These are phyloP conservation scores for Isaurus tuberculatus DNA, from an alignment of 92 coral and sea anemone genomes.

Conservation along the genomic window DNA sequence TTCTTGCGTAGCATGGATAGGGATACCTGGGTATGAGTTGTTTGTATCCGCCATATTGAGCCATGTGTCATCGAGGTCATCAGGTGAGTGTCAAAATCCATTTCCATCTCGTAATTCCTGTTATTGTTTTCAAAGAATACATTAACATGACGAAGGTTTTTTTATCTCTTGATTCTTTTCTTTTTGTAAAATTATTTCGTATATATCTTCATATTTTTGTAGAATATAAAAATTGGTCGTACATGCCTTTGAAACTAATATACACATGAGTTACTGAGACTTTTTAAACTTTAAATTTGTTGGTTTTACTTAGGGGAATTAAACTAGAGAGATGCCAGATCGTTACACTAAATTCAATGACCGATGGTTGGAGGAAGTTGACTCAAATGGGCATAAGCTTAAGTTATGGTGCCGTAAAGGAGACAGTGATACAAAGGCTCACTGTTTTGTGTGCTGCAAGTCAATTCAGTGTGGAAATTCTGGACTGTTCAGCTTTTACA, in stretches of 20 bases:
- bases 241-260: background rate
- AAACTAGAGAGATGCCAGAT: conserved; percentile 37
- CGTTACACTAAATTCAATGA: conserved; percentile 38
- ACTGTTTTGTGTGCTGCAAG: conserved; percentile 46
- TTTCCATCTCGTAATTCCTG: background rate
- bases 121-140: background rate
- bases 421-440: conserved; percentile 12
- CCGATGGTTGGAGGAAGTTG: conserved; percentile 41
- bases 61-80: background rate
- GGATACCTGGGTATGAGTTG: conserved; percentile 5
- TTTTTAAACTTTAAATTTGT: background rate
- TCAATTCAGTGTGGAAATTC: conserved; percentile 54
- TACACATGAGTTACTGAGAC: background rate
- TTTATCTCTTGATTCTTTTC: background rate
- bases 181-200: background rate
- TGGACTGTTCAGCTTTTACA: conserved; percentile 43
- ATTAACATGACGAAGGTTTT: too few relatives aligned
- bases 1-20: background rate
- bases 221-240: too few relatives aligned
- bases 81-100: background rate
- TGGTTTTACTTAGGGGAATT: background rate
- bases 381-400: conserved; percentile 49
- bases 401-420: conserved; percentile 49
- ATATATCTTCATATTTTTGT: background rate
- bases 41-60: conserved; percentile 8